Base-by-base conservation (phyloP, 2,888 invertebrate species). In the Hyles lineata region DNA sequence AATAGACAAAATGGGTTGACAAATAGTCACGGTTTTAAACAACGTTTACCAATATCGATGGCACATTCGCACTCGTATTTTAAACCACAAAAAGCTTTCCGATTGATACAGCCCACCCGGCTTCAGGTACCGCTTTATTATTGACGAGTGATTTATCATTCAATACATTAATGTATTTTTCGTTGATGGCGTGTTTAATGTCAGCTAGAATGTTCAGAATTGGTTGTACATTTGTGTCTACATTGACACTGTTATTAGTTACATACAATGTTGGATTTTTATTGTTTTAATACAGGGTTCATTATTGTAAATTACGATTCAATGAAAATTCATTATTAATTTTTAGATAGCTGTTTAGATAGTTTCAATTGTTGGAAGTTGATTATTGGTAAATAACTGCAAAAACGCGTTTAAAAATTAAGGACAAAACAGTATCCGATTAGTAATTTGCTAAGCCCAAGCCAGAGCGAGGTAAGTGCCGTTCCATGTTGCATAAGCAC, bases 1-100 rank as follows among this genome's bases (percentile, higher is more conserved):
- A 21, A 43, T n/a, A 63, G 5, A 35, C 21, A 11, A 21, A 63
- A 63, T 19, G 35, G 35, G 43, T 43, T 43, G 63, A 63, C 63
- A 63, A 63, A 43, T 21, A 63, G 21, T 43, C 35, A 21, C 35
- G 43, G n/a, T 63, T 63, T 63, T 63, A 35, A 62, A 62, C 35
- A 63, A 43, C 63, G 63, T 21, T 63, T 21, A 21, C 63, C 63
- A 5, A 4, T 43, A n/a, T n/a, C 15, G 8, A 35, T n/a, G 62
- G 62, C n/a, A n/a, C 62, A 17, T 62, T 35, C 11, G 15, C 9
- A 43, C n/a, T 32, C 62, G 62, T 62, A 62, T 63, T 63, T 63
- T 61, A 21, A 63, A 63, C 63, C 63, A 43, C 63, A 63, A 63
- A 63, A 43, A 43, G 63, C 63, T 63, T 63, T 63, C 43, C 35